Evolutionary conservation across 2,113 vertebrate genomes (phyloP), one percentile per base, ranked within the genome.

Genomic region (Bambusicola thoracicus): DNA sequence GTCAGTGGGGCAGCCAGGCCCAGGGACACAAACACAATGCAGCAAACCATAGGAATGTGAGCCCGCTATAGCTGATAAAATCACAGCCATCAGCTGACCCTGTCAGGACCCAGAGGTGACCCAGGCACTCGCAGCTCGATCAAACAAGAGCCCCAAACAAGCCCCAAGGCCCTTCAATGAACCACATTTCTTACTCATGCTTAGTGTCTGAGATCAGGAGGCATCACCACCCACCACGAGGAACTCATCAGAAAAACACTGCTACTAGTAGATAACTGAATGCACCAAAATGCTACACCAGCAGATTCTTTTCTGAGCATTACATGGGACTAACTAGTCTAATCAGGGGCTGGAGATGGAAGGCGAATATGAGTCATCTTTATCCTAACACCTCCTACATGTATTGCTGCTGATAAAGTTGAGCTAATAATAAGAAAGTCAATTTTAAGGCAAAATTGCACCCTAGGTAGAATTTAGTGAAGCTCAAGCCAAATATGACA

Each of bases 1-100:
- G 94, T 86, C 94, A 95, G 40, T 69, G 67, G 95, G 74, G 44
- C 94, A 85, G 81, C 8, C 56, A 20, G 30, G 16, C 55, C 66
- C 66, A 12, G 13, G 7, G 4, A 18, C 11, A 13, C 10, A 29
- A 36, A 5, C 73, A 6, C n/a, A 5, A 8, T 36, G 10, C 67
- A 62, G 75, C 74, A 11, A 44, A 32, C 8, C 22, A 1, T 58
- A 2, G 32, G 18, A 17, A 0, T 14, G 44, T 6, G 41, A 38
- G 12, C 32, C 65, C 19, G 6, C n/a, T 2, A 0, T 13, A 19
- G 34, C 77, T 16, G 65, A 48, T 20, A 53, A 41, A 58, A 58
- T 4, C 83, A 11, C 66, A 40, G 85, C 48, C 11, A 0, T 72
- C 10, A 78, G 4, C 77, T 87, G 65, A 69, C 41, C 74, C 32